Conservation (phyloP, 2,113 vertebrate genomes). For the Ictidomys tridecemlineatus region DNA sequence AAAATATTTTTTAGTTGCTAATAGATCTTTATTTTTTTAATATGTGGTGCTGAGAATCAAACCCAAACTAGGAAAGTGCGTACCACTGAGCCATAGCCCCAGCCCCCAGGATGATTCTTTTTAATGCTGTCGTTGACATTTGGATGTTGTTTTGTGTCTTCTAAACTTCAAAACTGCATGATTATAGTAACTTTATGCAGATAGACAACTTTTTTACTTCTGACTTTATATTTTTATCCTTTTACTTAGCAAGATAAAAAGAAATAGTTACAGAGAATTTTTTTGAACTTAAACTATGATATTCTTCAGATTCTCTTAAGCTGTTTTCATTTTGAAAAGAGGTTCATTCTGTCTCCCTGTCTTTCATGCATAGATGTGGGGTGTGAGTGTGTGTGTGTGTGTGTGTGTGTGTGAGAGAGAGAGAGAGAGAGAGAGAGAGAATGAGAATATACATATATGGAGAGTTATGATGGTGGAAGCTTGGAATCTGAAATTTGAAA, state of each 20-base stretch:
- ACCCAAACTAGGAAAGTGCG: too few species aligned
- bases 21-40: too few species aligned
- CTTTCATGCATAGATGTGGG: background rate
- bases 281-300: background rate
- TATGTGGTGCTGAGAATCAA: too few species aligned
- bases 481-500: background rate
- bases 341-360: background rate
- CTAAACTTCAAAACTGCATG: constrained; percentile 31
- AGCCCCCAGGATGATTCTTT: background rate
- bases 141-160: constrained; percentile 42
- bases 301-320: constrained; percentile 43
- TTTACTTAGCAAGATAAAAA: background rate
- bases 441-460: background rate
- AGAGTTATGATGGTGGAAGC: background rate
- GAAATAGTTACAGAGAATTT: background rate
- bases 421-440: background rate
- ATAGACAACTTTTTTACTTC: constrained; percentile 26
- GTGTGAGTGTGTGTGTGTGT: background rate
- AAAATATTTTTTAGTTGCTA: too few species aligned
- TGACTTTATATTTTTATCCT: background rate
- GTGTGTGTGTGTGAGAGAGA: too few species aligned
- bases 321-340: constrained; percentile 44
- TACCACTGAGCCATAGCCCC: too few species aligned
- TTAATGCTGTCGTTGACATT: constrained; percentile 8
- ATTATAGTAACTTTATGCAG: background rate